Evolutionary conservation across 2,797 vertebrate genomes (phyloP).

Genomic region (Etheostoma nigrum): DNA sequence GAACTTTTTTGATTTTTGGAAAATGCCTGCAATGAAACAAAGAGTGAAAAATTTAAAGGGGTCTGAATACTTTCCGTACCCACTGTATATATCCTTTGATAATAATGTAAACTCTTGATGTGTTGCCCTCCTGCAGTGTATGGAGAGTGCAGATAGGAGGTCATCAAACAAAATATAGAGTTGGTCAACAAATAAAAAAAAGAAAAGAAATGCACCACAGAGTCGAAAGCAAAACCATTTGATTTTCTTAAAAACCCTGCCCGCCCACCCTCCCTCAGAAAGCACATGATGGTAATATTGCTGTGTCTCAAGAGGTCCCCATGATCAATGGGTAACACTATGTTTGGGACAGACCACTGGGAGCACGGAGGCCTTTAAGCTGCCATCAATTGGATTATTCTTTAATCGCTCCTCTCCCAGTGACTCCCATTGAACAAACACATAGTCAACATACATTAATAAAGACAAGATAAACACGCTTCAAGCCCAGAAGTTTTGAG

Average conservation of each 20-base stretch:
- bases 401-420: conserved; percentile 82
- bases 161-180: conserved; percentile 74
- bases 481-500: conserved; percentile 81
- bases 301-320: conserved; percentile 84
- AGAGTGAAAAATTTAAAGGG: too few species aligned
- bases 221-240: conserved; percentile 80
- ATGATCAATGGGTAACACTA: conserved; percentile 78
- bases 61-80: too few species aligned
- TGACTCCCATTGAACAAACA: conserved; percentile 73
- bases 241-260: conserved; percentile 76
- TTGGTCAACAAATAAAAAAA: conserved; percentile 83
- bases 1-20: too few species aligned
- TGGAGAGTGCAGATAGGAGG: conserved; percentile 81
- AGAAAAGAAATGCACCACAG: conserved; percentile 83
- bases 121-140: conserved; percentile 77
- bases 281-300: conserved; percentile 88
- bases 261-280: conserved; percentile 68
- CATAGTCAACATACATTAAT: conserved; percentile 68
- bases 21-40: too few species aligned
- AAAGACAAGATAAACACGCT: conserved; percentile 58
- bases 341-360: conserved; percentile 78
- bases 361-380: conserved; percentile 82
- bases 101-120: conserved; percentile 86
- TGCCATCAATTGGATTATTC: conserved; percentile 85
- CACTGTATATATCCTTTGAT: conserved; percentile 82